Percentiles rank a stretch among this genome's conserved stretches.
Conservation (phyloP, 2,888 invertebrate genomes). For the Lacanobia wlatinum region DNA sequence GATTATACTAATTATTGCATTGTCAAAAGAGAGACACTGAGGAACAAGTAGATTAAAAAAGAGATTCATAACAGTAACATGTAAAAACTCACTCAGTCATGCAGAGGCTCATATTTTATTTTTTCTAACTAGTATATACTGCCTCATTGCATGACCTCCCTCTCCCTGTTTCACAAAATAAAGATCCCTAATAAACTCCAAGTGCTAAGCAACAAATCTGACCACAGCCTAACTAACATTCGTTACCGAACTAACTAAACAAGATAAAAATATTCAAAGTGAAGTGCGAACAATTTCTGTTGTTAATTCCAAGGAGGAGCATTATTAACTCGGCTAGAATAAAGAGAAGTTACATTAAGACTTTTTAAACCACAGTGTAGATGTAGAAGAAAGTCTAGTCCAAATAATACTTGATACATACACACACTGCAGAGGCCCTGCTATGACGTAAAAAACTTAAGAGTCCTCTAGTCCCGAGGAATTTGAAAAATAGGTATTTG, state of each 20-base stretch:
- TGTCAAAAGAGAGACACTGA: no score
- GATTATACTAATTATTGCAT: no score
- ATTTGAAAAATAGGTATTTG: no score
- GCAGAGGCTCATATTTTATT: background rate
- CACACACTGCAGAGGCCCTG: no score
- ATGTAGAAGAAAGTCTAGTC: conserved; percentile 25
- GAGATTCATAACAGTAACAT: no score
- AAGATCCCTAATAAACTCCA: background rate
- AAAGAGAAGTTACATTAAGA: conserved; percentile 63
- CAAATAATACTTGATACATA: background rate
- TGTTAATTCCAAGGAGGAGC: conserved; percentile 57
- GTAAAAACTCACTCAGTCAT: background rate
- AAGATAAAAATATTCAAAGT: conserved; percentile 46
- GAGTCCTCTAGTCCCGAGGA: no score
- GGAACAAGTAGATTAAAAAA: no score
- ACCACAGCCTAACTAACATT: conserved; percentile 24
- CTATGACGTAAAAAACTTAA: no score
- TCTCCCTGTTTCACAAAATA: background rate
- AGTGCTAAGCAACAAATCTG: conserved; percentile 3
- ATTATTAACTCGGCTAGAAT: conserved; percentile 61
- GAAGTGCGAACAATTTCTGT: conserved; percentile 46
- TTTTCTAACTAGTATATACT: background rate
- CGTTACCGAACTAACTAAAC: conserved; percentile 16
- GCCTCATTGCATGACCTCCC: background rate
- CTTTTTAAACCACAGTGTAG: conserved; percentile 33